phyloP scores from a whole-genome alignment of 1,140 invertebrate genomes.

The Drosophila ohnishii region DNA sequence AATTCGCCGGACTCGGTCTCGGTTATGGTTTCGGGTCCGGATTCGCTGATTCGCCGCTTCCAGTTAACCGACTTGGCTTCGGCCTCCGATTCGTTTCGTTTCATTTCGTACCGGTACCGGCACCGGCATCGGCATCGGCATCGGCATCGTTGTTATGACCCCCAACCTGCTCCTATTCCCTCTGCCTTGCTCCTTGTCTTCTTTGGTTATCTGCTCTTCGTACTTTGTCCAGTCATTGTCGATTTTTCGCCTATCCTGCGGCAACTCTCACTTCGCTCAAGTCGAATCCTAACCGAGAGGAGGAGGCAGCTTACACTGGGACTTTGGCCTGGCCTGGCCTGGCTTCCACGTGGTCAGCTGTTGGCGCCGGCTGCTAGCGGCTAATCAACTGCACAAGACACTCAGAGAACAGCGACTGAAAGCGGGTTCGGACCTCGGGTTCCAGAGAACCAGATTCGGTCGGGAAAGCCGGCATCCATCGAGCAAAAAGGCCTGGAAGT shows the following conservation, averaged over 20 bases:
- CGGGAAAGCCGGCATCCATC: slow-evolving; percentile 43
- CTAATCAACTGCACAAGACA: slow-evolving; percentile 37
- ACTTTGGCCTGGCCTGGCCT: slow-evolving; percentile 1
- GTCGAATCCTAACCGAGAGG: background rate
- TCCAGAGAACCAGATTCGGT: background rate
- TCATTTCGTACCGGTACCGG: slow-evolving; percentile 40
- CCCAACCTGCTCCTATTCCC: background rate
- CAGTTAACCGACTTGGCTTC: slow-evolving; percentile 52
- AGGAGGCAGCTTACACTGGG: slow-evolving; percentile 14
- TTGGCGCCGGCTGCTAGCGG: slow-evolving; percentile 18
- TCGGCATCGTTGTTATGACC: slow-evolving; percentile 3
- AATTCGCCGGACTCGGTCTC: slow-evolving; percentile 28
- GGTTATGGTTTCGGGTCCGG: slow-evolving; percentile 20
- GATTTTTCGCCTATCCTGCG: slow-evolving; percentile 15
- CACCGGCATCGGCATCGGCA: slow-evolving; percentile 9
- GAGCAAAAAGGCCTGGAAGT: slow-evolving; percentile 22
- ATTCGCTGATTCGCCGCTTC: slow-evolving; percentile 39
- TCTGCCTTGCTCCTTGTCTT: background rate
- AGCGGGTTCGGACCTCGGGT: background rate
- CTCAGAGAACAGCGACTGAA: slow-evolving; percentile 35
- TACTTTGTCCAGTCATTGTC: slow-evolving; percentile 2
- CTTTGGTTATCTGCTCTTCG: background rate
- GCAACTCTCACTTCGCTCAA: background rate
- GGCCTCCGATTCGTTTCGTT: slow-evolving; percentile 21
- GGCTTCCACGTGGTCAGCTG: slow-evolving; percentile 28